Evolutionary conservation across 2,797 vertebrate species (phyloP), one percentile per base, ranked within the genome.

Genomic region (Lemur catta): DNA sequence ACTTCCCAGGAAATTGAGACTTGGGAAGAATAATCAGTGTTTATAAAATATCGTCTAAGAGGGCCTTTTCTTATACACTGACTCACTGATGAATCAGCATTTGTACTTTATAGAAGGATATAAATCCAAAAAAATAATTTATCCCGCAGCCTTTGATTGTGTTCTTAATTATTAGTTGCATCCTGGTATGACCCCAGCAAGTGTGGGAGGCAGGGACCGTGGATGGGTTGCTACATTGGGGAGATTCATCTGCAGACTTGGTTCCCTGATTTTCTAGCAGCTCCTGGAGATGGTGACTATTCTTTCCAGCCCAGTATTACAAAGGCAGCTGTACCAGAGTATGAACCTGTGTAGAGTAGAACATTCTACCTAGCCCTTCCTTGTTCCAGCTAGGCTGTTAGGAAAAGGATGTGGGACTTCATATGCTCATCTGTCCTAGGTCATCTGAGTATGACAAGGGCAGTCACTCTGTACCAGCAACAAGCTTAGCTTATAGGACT

Each of bases 91-190:
- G 52, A 92, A 33, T 72, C 41, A 43, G 30, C 28, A 48, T 92
- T 89, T 89, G 4, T 79, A 63, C 72, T 86, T 93, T 46, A 85
- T 18, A 84, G 38, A 87, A 80, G 80, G 96, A 84, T 91, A 38
- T 79, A 85, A 96, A 85, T 84, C 41, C 74, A 67, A 59, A 76
- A 35, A 96, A 75, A 91, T 63, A 41, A 59, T 78, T 84, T 57
- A 46, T 65, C 22, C 35, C 30, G 84, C 13, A 75, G 78, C 41
- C 38, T 93, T 94, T 92, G 46, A 72, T 85, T 65, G 33, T 74
- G 30, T 95, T 86, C 24, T 50, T 95, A 84, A 80, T 91, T 28
- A 76, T 57, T 41, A 26, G 38, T 61, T 89, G 35, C 7, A 48
- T 85, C 50, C 69, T 61, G 22, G 33, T 55, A 1, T 67, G 59